A percentile compares a stretch with the other conserved stretches of the same genome.
Conservation (phyloP, 2,888 invertebrate species). For the Orchestes rusci region DNA sequence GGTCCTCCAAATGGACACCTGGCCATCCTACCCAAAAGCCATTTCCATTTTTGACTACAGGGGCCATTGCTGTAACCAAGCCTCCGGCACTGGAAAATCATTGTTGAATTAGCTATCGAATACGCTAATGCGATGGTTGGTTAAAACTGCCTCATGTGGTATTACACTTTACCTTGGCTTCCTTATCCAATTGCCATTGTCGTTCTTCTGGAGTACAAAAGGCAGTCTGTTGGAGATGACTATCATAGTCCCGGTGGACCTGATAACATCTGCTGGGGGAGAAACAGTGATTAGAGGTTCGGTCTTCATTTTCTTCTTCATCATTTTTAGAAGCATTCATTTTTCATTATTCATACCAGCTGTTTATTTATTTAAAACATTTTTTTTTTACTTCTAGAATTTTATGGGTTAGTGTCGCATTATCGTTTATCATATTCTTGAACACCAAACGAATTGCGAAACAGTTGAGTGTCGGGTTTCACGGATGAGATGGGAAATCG, state of each 20-base stretch:
- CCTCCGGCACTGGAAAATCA: slow-evolving; percentile 69
- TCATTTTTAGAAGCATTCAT: too few relatives aligned
- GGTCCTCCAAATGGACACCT: slow-evolving; percentile 73
- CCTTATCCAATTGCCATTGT: slow-evolving; percentile 65
- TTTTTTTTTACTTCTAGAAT: too few relatives aligned
- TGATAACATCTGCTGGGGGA: slow-evolving; percentile 40
- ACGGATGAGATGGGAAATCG: too few relatives aligned
- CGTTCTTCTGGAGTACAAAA: slow-evolving; percentile 73
- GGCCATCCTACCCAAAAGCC: slow-evolving; percentile 93
- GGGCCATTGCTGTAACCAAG: slow-evolving; percentile 83
- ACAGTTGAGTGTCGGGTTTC: too few relatives aligned
- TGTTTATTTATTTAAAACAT: too few relatives aligned
- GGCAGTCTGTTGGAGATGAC: slow-evolving; percentile 88
- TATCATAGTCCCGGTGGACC: slow-evolving; percentile 65
- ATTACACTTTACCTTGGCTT: slow-evolving; percentile 67
- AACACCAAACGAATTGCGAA: too few relatives aligned
- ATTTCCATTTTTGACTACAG: slow-evolving; percentile 75
- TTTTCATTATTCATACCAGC: too few relatives aligned
- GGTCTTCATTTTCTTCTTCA: slow-evolving; percentile 9
- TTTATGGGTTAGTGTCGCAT: too few relatives aligned
- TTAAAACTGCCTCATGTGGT: too few relatives aligned
- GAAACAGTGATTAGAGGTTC: slow-evolving; percentile 14
- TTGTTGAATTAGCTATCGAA: too few relatives aligned
- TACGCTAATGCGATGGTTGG: too few relatives aligned
- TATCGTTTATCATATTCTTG: too few relatives aligned